Conservation (phyloP, 2,888 invertebrate genomes). For the Cinara cedri region DNA sequence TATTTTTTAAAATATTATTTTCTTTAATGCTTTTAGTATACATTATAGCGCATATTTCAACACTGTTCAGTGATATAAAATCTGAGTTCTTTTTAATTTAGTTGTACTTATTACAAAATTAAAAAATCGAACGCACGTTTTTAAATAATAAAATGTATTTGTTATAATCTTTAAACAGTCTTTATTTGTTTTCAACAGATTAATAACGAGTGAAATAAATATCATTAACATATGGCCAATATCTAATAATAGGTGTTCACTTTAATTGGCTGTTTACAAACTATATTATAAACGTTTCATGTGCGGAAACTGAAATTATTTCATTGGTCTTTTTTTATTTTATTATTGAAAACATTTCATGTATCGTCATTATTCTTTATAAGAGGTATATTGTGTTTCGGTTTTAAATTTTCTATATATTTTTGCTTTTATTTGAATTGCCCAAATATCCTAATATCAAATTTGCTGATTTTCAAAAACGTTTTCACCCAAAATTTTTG, state of each 20-base stretch:
- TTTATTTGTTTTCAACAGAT: background rate
- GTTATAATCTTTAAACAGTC: background rate
- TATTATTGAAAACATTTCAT: background rate
- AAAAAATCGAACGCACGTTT: background rate
- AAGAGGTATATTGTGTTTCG: too few species aligned
- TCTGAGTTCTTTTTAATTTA: too few species aligned
- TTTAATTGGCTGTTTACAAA: background rate
- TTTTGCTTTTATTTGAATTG: too few species aligned
- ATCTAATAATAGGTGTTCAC: background rate
- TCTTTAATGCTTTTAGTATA: too few species aligned
- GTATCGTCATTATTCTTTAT: too few species aligned
- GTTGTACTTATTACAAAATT: background rate
- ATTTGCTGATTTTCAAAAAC: too few species aligned
- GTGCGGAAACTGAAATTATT: background rate
- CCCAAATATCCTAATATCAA: too few species aligned
- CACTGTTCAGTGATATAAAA: too few species aligned
- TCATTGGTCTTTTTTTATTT: background rate
- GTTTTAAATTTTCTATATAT: too few species aligned
- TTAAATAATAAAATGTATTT: background rate
- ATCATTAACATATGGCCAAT: background rate
- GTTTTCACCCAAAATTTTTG: too few species aligned
- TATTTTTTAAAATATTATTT: too few species aligned
- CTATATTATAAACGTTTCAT: background rate
- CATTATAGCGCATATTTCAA: too few species aligned
- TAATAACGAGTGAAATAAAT: background rate